Evolutionary conservation across 1,140 invertebrate species (phyloP), one percentile per base, ranked within the genome.

Genomic region (Grapholita molesta): DNA sequence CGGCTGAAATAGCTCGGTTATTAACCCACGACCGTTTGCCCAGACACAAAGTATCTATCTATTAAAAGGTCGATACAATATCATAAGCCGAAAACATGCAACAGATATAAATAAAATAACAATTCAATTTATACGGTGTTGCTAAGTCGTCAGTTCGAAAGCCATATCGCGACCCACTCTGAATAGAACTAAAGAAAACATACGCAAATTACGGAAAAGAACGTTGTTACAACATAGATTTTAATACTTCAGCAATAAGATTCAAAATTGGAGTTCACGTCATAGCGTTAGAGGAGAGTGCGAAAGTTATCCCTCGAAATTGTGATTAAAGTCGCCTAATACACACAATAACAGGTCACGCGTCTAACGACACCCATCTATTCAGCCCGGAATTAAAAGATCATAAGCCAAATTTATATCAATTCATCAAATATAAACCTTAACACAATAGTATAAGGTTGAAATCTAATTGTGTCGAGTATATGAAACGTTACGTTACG

Each of bases 331-430:
- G 83, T 83, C 87, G 84, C 85, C 86, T 85, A 89, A 91, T 88
- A 90, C 88, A 91, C 85, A 91, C 89, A 91, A 88, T 88, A 89
- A 90, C 89, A 87, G 85, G 86, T 89, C 89, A 90, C 86, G 81
- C 89, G 81, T 84, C 87, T 89, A 87, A 85, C 79, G 77, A 86
- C 84, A 84, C 83, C 79, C 76, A 70, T 74, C 61, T 74, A 69
- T 79, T 55, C 30, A 72, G 70, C 70, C 65, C 73, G 28, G 71
- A 73, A 75, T 73, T 71, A 78, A 82, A 89, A 80, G 78, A 78
- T 75, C 70, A 74, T 73, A 84, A 79, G 75, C 75, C 69, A 64
- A 74, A 73, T 69, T 67, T 57, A 24, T n/a, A 18, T 7, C 3
- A 78, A 65, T 33, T 24, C 25, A 74, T 68, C 69, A 48, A 48